These are phyloP conservation scores for Helostoma temminkii DNA, from an alignment of 2,797 vertebrate genomes.

Conservation along the genomic window DNA sequence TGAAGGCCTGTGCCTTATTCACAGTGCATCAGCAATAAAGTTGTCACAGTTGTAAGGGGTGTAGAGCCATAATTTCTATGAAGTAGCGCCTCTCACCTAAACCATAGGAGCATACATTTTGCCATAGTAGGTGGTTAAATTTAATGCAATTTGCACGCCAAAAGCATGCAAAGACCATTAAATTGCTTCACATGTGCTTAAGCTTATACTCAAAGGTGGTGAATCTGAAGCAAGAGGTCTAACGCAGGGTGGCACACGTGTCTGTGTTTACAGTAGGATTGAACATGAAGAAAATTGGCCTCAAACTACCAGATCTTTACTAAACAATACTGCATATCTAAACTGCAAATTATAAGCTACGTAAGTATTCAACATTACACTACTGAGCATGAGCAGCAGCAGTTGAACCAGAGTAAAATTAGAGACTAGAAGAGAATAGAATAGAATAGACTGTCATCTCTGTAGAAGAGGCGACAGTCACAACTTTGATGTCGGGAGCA, in stretches of 20 bases:
- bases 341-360: no score
- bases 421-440: no score
- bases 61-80: slow-evolving; percentile 24
- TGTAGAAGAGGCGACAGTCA: slow-evolving; percentile 1
- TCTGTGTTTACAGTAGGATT: slow-evolving; percentile 4
- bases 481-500: background rate
- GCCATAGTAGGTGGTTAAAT: slow-evolving; percentile 36
- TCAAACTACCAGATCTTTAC: no score
- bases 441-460: no score
- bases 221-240: slow-evolving; percentile 23
- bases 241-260: slow-evolving; percentile 4
- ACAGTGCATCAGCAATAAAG: slow-evolving; percentile 26
- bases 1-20: slow-evolving; percentile 19
- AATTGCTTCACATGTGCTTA: slow-evolving; percentile 35
- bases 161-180: slow-evolving; percentile 34
- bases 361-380: no score
- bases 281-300: background rate
- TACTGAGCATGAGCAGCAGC: no score
- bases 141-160: slow-evolving; percentile 55
- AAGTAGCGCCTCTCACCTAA: slow-evolving; percentile 30
- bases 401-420: background rate
- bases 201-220: slow-evolving; percentile 27
- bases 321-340: no score
- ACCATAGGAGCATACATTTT: slow-evolving; percentile 29
- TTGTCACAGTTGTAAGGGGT: slow-evolving; percentile 21